These are phyloP conservation scores for Acestrorhynchus altus DNA, from an alignment of 2,797 vertebrate genomes.

Conservation along the genomic window DNA sequence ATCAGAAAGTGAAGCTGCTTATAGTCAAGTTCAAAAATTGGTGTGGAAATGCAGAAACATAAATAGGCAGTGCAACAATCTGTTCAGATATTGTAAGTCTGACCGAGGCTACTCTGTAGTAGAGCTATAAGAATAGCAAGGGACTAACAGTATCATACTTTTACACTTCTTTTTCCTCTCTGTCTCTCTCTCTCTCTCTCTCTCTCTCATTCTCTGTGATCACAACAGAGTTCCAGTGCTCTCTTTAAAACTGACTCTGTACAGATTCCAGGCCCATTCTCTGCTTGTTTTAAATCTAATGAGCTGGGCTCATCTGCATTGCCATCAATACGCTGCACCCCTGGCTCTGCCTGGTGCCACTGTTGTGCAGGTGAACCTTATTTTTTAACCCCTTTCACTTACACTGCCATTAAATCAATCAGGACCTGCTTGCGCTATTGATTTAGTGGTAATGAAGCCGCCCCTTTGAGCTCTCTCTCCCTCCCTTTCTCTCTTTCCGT, in stretches of 20 bases:
- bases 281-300: constrained; percentile 45
- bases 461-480: constrained; percentile 41
- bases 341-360: constrained; percentile 40
- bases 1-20: constrained; percentile 11
- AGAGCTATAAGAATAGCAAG: background rate
- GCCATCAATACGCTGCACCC: constrained; percentile 52
- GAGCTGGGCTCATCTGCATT: constrained; percentile 58
- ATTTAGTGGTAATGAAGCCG: constrained; percentile 69
- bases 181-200: background rate
- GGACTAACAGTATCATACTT: background rate
- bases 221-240: background rate
- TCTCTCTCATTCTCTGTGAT: too few species aligned
- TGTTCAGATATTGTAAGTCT: background rate
- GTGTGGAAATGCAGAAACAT: background rate
- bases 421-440: constrained; percentile 64
- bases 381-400: constrained; percentile 72
- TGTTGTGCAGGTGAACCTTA: constrained; percentile 64
- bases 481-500: constrained; percentile 7
- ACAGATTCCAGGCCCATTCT: constrained; percentile 29
- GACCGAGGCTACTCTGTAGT: too few species aligned
- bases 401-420: constrained; percentile 72
- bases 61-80: background rate
- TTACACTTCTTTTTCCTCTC: background rate
- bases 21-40: background rate
- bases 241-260: constrained; percentile 35